Conservation (phyloP, 2,888 invertebrate genomes). For the Operophtera brumata region DNA sequence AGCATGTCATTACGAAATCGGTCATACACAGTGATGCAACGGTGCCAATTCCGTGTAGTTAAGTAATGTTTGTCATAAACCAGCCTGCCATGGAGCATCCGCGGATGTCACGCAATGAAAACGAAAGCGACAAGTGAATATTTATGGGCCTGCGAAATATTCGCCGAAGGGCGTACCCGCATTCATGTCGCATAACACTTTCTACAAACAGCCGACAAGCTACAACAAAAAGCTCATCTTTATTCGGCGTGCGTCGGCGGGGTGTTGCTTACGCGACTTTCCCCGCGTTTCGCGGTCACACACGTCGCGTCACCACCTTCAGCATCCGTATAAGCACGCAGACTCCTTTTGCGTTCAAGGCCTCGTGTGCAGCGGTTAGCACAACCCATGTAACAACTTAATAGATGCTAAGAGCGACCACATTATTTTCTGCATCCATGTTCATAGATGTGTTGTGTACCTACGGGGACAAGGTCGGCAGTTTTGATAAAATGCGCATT, state of each 20-base stretch:
- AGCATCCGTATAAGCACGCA: constrained; percentile 52
- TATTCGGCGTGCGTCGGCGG: constrained; percentile 65
- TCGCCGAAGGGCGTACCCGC: constrained; percentile 78
- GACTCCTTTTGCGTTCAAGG: constrained; percentile 51
- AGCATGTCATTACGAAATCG: constrained; percentile 56
- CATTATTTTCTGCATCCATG: constrained; percentile 31
- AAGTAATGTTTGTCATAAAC: constrained; percentile 69
- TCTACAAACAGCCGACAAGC: constrained; percentile 65
- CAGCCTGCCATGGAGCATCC: constrained; percentile 43
- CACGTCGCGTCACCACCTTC: constrained; percentile 45
- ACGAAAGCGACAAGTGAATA: constrained; percentile 73
- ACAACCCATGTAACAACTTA: constrained; percentile 44
- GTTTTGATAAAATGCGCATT: constrained; percentile 33
- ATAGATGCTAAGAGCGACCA: constrained; percentile 33
- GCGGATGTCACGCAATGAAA: constrained; percentile 66
- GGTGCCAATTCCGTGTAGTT: constrained; percentile 59
- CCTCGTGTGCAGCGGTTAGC: constrained; percentile 41
- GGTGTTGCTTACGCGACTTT: constrained; percentile 65
- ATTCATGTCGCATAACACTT: constrained; percentile 64
- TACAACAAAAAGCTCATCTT: constrained; percentile 73
- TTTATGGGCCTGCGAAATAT: constrained; percentile 76
- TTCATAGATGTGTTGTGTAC: constrained; percentile 32
- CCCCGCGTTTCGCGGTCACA: constrained; percentile 58
- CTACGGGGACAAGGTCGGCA: constrained; percentile 34
- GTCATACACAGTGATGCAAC: constrained; percentile 56